Conservation (phyloP, 2,797 vertebrate species). For the Urosaurus nigricauda region DNA sequence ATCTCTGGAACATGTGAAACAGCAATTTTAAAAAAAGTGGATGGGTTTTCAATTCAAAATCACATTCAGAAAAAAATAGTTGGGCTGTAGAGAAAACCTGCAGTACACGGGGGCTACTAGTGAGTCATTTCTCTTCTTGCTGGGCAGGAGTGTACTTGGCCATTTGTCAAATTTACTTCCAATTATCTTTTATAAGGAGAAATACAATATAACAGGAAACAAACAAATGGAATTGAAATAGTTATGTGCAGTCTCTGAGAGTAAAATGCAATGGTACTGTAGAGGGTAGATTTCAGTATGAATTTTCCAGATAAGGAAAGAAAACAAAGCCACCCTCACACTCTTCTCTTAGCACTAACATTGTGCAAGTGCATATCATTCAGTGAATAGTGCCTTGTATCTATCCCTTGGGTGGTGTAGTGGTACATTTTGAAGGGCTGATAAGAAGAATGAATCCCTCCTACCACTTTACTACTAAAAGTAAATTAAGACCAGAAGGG, state of each 20-base stretch:
- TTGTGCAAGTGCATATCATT: neutral
- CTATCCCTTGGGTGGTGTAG: no score
- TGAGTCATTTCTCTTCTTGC: neutral
- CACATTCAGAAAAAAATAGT: neutral
- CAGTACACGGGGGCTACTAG: neutral
- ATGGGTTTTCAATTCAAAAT: neutral
- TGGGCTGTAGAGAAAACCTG: neutral
- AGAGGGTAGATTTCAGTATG: neutral
- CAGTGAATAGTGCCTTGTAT: neutral
- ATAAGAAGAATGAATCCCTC: neutral
- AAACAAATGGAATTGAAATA: neutral
- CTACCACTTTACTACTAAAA: neutral
- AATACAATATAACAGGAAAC: neutral
- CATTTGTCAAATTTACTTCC: neutral
- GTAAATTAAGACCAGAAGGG: neutral
- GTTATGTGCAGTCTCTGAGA: neutral
- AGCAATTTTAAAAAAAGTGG: neutral
- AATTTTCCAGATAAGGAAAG: neutral
- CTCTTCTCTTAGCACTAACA: neutral
- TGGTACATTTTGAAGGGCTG: neutral
- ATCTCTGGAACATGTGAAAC: neutral
- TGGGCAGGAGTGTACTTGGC: neutral
- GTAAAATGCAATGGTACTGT: neutral
- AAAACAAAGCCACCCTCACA: neutral
- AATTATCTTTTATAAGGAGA: neutral